Conservation (phyloP, 2,113 vertebrate genomes). For the Chamaetylas fuelleborni region DNA sequence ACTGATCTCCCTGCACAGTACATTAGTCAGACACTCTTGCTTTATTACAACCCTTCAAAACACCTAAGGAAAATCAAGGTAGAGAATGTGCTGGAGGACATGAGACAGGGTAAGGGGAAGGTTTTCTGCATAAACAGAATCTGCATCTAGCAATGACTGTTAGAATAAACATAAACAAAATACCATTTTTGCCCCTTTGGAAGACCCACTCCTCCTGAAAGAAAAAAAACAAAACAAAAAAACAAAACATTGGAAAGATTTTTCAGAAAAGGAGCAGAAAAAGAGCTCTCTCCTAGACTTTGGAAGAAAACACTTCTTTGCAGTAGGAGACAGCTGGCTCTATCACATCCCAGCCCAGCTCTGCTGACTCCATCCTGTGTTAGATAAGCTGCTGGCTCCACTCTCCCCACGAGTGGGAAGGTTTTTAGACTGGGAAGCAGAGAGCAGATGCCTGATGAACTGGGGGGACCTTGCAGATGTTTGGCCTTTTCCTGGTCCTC, state of each 20-base stretch:
- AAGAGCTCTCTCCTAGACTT: background rate
- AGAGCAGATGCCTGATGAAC: slow-evolving; percentile 50
- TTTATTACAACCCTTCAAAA: background rate
- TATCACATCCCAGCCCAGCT: background rate
- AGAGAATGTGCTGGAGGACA: background rate
- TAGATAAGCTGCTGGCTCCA: slow-evolving; percentile 28
- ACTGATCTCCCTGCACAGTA: background rate
- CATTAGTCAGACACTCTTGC: background rate
- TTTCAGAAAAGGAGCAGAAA: background rate
- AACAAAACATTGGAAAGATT: background rate
- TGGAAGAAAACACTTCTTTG: background rate
- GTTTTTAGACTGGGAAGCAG: slow-evolving; percentile 1
- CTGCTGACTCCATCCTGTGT: background rate
- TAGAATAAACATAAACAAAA: slow-evolving; percentile 4
- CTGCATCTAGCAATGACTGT: background rate
- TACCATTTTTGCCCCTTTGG: background rate
- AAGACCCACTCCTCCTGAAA: background rate
- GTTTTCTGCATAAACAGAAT: background rate
- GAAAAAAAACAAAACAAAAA: background rate
- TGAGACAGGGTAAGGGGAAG: background rate
- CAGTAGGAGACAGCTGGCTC: slow-evolving; percentile 4
- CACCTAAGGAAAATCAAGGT: background rate
- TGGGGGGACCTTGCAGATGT: slow-evolving; percentile 50
- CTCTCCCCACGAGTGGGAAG: background rate
- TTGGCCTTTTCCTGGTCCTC: slow-evolving; percentile 46